Evolutionary conservation across 23 tunicate genomes (phyloP).

Genomic region (Ascidia mentula): DNA sequence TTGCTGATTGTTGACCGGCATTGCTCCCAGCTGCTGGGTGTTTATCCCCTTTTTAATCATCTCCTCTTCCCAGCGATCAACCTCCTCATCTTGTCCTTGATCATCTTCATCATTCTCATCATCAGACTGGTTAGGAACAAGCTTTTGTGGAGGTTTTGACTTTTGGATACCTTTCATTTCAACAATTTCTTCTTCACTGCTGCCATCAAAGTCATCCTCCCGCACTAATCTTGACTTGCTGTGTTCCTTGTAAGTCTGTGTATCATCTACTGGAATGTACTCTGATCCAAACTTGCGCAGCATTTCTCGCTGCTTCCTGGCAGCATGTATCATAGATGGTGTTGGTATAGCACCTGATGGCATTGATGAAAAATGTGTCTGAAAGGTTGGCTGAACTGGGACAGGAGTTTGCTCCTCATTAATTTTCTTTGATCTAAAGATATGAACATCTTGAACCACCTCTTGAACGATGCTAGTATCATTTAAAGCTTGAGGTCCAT

Average conservation of each 20-base stretch:
- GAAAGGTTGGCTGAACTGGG: neutral
- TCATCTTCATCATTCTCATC: constrained; percentile 50
- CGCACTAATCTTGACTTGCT: constrained; percentile 52
- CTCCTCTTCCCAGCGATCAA: constrained; percentile 88
- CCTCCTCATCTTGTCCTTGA: constrained; percentile 66
- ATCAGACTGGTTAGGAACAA: constrained; percentile 53
- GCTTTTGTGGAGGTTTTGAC: constrained; percentile 16
- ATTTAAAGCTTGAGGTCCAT: neutral
- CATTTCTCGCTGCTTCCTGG: constrained; percentile 86
- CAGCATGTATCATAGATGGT: constrained; percentile 88
- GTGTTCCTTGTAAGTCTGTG: constrained; percentile 42
- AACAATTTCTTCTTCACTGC: constrained; percentile 71
- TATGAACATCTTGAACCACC: constrained; percentile 18
- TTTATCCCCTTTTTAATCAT: constrained; percentile 80
- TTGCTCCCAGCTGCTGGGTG: constrained; percentile 22
- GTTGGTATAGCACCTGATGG: constrained; percentile 72
- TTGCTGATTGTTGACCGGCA: neutral
- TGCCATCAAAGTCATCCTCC: constrained; percentile 64
- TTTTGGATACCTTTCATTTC: constrained; percentile 76
- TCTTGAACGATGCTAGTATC: neutral
- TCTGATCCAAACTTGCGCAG: constrained; percentile 86
- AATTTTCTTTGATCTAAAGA: constrained; percentile 25
- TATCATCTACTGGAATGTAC: constrained; percentile 53
- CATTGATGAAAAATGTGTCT: constrained; percentile 23
- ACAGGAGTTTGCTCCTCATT: neutral